Conservation (phyloP, 2,888 invertebrate species). For the Luperina testacea region DNA sequence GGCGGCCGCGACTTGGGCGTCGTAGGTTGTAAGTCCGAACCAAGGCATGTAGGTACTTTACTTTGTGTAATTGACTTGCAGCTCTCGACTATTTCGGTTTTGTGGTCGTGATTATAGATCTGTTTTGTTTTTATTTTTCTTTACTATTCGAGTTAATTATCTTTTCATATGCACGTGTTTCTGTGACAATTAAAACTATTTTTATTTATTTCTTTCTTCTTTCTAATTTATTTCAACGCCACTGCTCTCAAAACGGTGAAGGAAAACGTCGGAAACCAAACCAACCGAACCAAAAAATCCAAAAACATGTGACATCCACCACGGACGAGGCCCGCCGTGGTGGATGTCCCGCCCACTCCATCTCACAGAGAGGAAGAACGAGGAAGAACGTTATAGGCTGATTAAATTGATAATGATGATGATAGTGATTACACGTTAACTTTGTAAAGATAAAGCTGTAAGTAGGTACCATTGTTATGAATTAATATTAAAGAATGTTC, state of each 20-base stretch:
- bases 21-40: not conserved
- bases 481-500: not conserved
- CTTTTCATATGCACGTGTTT: no score
- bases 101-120: not conserved
- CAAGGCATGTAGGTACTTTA: not conserved
- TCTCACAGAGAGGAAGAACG: not conserved
- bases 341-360: no score
- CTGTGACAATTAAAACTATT: no score
- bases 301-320: not conserved
- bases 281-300: not conserved
- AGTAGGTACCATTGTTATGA: not conserved
- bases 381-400: no score
- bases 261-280: not conserved
- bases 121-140: not conserved
- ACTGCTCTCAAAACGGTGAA: not conserved
- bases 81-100: not conserved
- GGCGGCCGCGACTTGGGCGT: not conserved
- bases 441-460: not conserved
- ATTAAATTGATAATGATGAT: not conserved
- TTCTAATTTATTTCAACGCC: not conserved
- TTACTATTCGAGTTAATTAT: no score
- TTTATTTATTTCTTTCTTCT: no score
- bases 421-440: not conserved
- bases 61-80: not conserved
- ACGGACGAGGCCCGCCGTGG: no score